Base-by-base conservation (phyloP, 2,888 invertebrate species). In the Spicauda simplicius region DNA sequence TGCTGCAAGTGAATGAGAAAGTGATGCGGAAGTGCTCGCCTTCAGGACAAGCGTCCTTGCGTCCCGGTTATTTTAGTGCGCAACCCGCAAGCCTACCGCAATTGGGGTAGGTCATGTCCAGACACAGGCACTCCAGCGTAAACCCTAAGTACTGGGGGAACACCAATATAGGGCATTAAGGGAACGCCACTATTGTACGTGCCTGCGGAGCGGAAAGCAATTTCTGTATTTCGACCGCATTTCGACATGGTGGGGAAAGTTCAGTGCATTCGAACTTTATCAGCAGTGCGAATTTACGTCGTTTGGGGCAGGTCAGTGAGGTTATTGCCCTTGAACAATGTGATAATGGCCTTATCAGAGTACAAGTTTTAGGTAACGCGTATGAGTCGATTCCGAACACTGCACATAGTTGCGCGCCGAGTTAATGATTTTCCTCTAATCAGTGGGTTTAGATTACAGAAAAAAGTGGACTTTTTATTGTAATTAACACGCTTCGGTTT, bases 81-180 rank as follows among this genome's bases (percentile, higher is more conserved):
- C 76, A 77, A 77, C 77, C 74, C 85, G 74, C 88, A 92, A 90
- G 79, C 78, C 78, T 81, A 80, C 78, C 81, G 74, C 72, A 73
- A 78, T 88, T 93, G 85, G 71, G 88, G 86, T 81, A 93, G 92
- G 92, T 93, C 92, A 84, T 86, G 85, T 70, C 73, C 79, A 81
- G 78, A 77, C 82, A 83, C 86, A 91, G 86, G 87, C 85, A 88
- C 83, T 84, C 83, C 74, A 84, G 78, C 82, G 87, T 81, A 87
- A 89, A 80, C 87, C 86, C 91, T 91, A 90, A 89, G 85, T 85
- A 82, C 83, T 82, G 86, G 88, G 91, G 90, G 90, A 86, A 74
- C 73, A 73, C 71, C 73, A 80, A 91, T 90, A 79, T 91, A 90
- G 90, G 91, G 91, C 91, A 88, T 86, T 74, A 81, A 86, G 81